Evolutionary conservation across 2,888 invertebrate genomes (phyloP).

Genomic region (Palloptera scutellata): DNA sequence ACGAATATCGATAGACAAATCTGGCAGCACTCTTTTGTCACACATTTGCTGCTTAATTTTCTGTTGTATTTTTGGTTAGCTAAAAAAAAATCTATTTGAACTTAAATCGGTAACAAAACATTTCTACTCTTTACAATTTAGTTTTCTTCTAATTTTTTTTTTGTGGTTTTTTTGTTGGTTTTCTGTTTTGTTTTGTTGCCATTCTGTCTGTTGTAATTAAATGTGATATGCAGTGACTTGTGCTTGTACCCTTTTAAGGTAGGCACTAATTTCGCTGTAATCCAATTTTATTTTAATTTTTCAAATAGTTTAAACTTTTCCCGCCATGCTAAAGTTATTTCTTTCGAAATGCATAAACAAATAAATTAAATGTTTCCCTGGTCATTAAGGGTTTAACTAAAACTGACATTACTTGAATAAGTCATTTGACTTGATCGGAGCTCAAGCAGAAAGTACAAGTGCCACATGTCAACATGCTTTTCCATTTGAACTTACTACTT

Average conservation of each 20-base stretch:
- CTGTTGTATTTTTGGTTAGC: slow-evolving; percentile 7
- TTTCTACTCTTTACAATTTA: slow-evolving; percentile 1
- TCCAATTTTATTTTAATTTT: not conserved
- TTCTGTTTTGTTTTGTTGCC: slow-evolving; percentile 35
- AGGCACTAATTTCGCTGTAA: slow-evolving; percentile 23
- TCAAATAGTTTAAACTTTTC: too few relatives aligned
- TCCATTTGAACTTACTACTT: too few relatives aligned
- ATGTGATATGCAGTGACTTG: slow-evolving; percentile 34
- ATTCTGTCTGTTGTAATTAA: slow-evolving; percentile 44
- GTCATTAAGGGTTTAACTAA: too few relatives aligned
- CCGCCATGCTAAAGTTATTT: too few relatives aligned
- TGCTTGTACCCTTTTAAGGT: slow-evolving; percentile 23
- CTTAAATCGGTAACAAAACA: not conserved
- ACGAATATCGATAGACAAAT: slow-evolving; percentile 40
- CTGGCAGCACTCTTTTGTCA: slow-evolving; percentile 45
- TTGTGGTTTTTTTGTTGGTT: slow-evolving; percentile 24
- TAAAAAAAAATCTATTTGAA: not conserved
- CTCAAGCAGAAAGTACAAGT: too few relatives aligned
- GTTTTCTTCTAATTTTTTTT: slow-evolving; percentile 20
- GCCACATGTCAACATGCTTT: too few relatives aligned
- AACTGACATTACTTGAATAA: too few relatives aligned
- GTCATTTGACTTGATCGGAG: too few relatives aligned
- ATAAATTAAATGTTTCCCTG: too few relatives aligned
- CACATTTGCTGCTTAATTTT: slow-evolving; percentile 24
- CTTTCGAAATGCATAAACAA: too few relatives aligned